Percentiles rank a stretch among this genome's conserved stretches.
Evolutionary conservation across 2,113 vertebrate genomes (phyloP).

Genomic region (Cyanoliseus patagonus): DNA sequence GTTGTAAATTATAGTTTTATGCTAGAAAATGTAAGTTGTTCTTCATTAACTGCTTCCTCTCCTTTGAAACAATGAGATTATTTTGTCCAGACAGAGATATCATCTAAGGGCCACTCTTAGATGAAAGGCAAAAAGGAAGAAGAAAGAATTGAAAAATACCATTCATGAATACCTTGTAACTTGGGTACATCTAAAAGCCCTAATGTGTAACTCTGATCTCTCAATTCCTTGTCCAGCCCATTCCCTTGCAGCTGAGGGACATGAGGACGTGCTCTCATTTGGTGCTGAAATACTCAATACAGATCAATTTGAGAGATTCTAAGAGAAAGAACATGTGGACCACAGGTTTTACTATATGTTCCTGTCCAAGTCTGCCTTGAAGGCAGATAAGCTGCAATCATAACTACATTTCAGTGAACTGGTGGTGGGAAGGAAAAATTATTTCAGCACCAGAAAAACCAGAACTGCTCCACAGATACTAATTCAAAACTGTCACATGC

Average conservation of each 20-base stretch:
- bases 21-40: not conserved
- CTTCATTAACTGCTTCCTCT: not conserved
- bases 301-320: not conserved
- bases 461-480: not conserved
- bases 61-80: not conserved
- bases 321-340: not conserved
- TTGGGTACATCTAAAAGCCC: not conserved
- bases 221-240: not conserved
- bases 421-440: not conserved
- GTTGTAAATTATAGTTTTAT: not conserved
- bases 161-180: not conserved
- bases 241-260: not conserved
- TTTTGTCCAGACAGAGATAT: not conserved
- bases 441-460: constrained; percentile 15
- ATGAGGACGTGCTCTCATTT: fast-evolving
- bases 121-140: not conserved
- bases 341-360: not conserved
- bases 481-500: not conserved
- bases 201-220: not conserved
- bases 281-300: not conserved
- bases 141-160: not conserved
- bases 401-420: not conserved
- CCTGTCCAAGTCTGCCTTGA: not conserved
- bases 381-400: not conserved
- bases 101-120: not conserved